A percentile compares a stretch with the other conserved stretches of the same genome.
These are phyloP conservation scores for Cataglyphis cursor DNA, from an alignment of 2,888 invertebrate species.

Conservation along the genomic window DNA sequence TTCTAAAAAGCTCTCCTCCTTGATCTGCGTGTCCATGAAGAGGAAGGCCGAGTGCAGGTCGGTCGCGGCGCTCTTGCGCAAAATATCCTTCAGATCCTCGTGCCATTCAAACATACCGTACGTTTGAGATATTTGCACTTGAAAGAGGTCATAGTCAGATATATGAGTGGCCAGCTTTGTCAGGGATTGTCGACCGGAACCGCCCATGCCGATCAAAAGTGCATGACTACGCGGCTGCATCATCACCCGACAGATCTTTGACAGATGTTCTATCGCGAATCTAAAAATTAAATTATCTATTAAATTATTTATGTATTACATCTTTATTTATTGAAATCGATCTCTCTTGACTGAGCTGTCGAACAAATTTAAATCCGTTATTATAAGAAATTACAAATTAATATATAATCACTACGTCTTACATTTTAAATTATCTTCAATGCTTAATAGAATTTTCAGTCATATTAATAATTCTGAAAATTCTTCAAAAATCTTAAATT, in stretches of 20 bases:
- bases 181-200: constrained; percentile 97
- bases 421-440: background rate
- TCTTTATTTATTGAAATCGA: background rate
- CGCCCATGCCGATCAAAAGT: constrained; percentile 96
- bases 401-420: background rate
- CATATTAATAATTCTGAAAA: background rate
- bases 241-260: constrained; percentile 95
- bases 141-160: constrained; percentile 96
- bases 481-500: background rate
- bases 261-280: constrained; percentile 97
- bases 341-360: background rate
- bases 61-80: constrained; percentile 93
- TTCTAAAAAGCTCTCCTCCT: constrained; percentile 97
- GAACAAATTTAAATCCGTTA: background rate
- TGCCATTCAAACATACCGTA: constrained; percentile 96
- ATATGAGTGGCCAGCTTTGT: constrained; percentile 96
- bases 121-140: constrained; percentile 96
- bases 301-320: background rate
- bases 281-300: constrained; percentile 86
- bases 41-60: constrained; percentile 96
- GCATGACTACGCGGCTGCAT: constrained; percentile 97
- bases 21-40: constrained; percentile 97
- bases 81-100: constrained; percentile 94
- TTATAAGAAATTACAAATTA: background rate
- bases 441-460: background rate